These are phyloP conservation scores for Zaprionus kolodkinae DNA, from an alignment of 1,140 invertebrate genomes.

Conservation along the genomic window DNA sequence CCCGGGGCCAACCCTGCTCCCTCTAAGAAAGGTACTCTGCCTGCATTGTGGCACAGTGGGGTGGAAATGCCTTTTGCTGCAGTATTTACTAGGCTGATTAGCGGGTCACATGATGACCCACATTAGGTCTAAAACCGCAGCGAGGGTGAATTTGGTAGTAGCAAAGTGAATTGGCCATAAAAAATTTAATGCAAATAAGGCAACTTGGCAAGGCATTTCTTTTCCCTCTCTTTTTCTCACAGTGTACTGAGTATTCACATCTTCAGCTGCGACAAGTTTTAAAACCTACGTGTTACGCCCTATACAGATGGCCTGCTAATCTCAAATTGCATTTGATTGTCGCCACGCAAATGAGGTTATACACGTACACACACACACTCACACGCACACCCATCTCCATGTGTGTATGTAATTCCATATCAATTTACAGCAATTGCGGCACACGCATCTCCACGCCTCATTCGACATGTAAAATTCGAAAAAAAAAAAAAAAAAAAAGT, in stretches of 20 bases:
- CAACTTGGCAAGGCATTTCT: not conserved
- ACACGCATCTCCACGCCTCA: slow-evolving; percentile 33
- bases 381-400: not conserved
- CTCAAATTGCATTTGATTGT: slow-evolving; percentile 64
- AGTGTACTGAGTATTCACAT: not conserved
- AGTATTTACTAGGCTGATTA: slow-evolving; percentile 36
- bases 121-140: slow-evolving; percentile 10
- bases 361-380: slow-evolving; percentile 16
- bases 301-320: slow-evolving; percentile 44
- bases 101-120: slow-evolving; percentile 52
- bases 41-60: slow-evolving; percentile 35
- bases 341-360: slow-evolving; percentile 47
- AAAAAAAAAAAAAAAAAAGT: not conserved
- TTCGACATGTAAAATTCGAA: slow-evolving; percentile 28
- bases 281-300: slow-evolving; percentile 17
- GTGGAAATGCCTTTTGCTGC: slow-evolving; percentile 9
- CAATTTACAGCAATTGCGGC: slow-evolving; percentile 61
- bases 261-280: slow-evolving; percentile 41
- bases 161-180: not conserved
- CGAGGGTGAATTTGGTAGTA: not conserved
- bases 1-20: not conserved
- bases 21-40: not conserved
- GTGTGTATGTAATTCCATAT: slow-evolving; percentile 47
- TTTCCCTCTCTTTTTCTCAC: not conserved
- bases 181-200: not conserved